Conservation (phyloP, 2,113 vertebrate genomes). For the Sinocyclocheilus maitianheensis region DNA sequence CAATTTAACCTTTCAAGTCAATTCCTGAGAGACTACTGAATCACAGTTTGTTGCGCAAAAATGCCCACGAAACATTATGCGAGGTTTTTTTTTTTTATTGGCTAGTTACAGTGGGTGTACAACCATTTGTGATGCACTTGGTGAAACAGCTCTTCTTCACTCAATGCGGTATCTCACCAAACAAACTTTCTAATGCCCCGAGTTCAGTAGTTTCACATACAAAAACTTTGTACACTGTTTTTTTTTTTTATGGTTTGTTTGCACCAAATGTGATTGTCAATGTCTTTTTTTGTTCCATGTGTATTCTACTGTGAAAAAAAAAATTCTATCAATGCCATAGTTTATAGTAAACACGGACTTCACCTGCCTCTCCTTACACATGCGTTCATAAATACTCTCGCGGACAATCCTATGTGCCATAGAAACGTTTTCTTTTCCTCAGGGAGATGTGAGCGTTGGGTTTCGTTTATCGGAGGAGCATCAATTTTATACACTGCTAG, state of each 20-base stretch:
- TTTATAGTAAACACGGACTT: conserved; percentile 59
- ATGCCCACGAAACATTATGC: not conserved
- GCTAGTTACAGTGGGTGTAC: not conserved
- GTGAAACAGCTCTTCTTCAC: not conserved
- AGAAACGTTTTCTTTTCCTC: conserved; percentile 68
- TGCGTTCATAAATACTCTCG: conserved; percentile 61
- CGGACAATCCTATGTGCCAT: conserved; percentile 81
- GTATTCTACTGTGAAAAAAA: conserved; percentile 73
- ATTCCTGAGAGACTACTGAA: conserved; percentile 23
- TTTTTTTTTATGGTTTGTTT: conserved; percentile 37
- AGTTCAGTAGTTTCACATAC: not conserved
- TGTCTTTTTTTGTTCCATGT: conserved; percentile 53
- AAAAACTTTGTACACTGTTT: conserved; percentile 29
- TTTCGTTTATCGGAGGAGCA: not conserved
- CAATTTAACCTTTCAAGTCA: not conserved
- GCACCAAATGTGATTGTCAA: conserved; percentile 49
- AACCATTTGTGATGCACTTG: not conserved
- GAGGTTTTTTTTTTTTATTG: not conserved
- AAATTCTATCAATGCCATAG: conserved; percentile 62
- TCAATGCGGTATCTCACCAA: conserved; percentile 11
- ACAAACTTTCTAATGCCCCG: conserved; percentile 18
- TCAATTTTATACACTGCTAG: conserved; percentile 9
- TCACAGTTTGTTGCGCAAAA: not conserved
- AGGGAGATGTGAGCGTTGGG: conserved; percentile 69
- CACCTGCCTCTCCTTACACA: conserved; percentile 52